Evolutionary conservation across 2,113 vertebrate species (phyloP).

Genomic region (Cairina moschata): DNA sequence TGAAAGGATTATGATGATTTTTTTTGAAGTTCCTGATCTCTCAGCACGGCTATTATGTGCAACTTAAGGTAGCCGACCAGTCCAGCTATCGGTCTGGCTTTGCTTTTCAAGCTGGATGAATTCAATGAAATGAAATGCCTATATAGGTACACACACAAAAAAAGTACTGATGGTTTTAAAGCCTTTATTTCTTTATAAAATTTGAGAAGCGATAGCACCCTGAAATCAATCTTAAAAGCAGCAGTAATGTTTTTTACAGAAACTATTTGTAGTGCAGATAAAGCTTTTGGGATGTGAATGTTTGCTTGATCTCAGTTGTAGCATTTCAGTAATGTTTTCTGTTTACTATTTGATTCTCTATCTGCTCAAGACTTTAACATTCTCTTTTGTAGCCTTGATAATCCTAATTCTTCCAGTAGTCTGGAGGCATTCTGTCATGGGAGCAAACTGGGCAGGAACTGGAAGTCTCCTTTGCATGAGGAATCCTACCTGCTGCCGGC

Average conservation of each 20-base stretch:
- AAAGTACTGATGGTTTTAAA: not conserved
- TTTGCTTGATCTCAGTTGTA: not conserved
- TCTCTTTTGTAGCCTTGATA: not conserved
- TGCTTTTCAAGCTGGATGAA: not conserved
- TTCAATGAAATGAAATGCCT: not conserved
- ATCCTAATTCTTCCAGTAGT: not conserved
- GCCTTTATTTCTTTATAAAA: not conserved
- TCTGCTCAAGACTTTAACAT: not conserved
- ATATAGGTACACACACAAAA: not conserved
- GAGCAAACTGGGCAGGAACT: not conserved
- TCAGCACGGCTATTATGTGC: fast-evolving
- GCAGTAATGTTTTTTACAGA: not conserved
- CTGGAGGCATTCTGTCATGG: not conserved
- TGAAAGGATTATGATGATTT: not conserved
- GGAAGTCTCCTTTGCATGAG: fast-evolving
- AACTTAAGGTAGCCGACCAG: not conserved
- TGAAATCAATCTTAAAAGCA: not conserved
- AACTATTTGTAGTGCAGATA: not conserved
- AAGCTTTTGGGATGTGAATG: not conserved
- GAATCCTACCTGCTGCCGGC: not conserved
- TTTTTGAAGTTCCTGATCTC: not conserved
- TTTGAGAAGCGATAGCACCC: not conserved
- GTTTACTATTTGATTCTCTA: not conserved
- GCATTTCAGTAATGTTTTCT: not conserved
- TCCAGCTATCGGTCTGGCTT: not conserved